Evolutionary conservation across 1,140 invertebrate species (phyloP).

Genomic region (Lineus longissimus): DNA sequence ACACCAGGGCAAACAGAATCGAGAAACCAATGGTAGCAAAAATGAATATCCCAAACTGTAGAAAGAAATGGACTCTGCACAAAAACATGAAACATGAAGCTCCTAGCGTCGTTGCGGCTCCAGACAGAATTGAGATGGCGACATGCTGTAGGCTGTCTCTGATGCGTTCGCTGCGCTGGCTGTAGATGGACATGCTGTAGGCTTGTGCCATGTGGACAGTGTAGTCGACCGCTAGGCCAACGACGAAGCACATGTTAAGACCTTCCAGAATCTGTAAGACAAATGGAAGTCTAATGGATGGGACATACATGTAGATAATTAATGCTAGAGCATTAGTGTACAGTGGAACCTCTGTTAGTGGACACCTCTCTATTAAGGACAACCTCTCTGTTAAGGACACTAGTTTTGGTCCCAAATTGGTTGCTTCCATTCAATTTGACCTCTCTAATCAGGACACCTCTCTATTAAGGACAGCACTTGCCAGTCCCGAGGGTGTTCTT

Average conservation of each 20-base stretch:
- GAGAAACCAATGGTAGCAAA: conserved; percentile 42
- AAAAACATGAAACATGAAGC: conserved; percentile 39
- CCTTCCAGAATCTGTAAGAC: conserved; percentile 15
- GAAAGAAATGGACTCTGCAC: conserved; percentile 32
- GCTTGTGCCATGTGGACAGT: conserved; percentile 18
- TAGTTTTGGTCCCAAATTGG: no score
- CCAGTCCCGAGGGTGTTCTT: no score
- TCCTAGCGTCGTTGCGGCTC: conserved; percentile 35
- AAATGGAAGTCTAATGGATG: no score
- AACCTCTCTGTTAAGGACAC: no score
- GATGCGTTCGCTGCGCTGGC: conserved; percentile 3
- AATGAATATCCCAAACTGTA: conserved; percentile 41
- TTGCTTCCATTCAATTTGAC: no score
- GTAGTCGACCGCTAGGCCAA: conserved; percentile 19
- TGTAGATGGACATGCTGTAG: conserved; percentile 11
- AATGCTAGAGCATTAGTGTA: no score
- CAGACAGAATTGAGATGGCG: conserved; percentile 23
- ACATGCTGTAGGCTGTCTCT: conserved; percentile 13
- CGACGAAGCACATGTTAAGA: conserved; percentile 14
- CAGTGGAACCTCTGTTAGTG: no score
- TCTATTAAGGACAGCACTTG: no score
- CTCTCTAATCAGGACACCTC: no score
- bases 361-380: no score
- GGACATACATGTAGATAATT: no score
- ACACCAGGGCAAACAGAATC: conserved; percentile 29